Percentiles rank a stretch among this genome's conserved stretches.
These are phyloP conservation scores for Sinosuthora webbiana DNA, from an alignment of 2,113 vertebrate genomes.

Conservation along the genomic window DNA sequence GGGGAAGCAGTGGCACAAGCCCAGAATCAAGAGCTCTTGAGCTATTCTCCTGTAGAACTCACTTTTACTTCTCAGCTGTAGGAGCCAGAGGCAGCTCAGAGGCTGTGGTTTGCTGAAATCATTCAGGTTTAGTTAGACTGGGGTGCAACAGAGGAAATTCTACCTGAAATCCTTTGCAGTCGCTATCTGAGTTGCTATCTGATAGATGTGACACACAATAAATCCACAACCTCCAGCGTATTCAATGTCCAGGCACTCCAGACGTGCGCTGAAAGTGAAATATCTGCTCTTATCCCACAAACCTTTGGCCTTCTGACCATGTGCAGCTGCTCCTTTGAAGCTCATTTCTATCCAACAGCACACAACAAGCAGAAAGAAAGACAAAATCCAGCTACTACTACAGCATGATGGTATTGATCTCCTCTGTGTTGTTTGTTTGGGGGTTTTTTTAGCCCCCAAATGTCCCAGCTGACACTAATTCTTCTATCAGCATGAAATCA, in stretches of 20 bases:
- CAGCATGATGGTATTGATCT: neutral
- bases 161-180: neutral
- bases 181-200: neutral
- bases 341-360: neutral
- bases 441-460: neutral
- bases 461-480: neutral
- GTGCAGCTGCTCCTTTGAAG: neutral
- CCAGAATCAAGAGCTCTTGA: neutral
- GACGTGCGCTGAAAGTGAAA: neutral
- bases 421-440: neutral
- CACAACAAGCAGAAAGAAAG: neutral
- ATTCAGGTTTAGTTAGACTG: neutral
- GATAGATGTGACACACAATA: accelerated
- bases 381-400: neutral
- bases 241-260: neutral
- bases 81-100: neutral
- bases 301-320: neutral
- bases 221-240: neutral
- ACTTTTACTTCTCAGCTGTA: neutral
- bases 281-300: neutral
- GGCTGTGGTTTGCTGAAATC: neutral
- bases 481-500: neutral
- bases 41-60: neutral
- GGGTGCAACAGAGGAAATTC: neutral
- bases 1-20: neutral